Evolutionary conservation across 2,797 vertebrate genomes (phyloP).

Genomic region (Botia kubotai): DNA sequence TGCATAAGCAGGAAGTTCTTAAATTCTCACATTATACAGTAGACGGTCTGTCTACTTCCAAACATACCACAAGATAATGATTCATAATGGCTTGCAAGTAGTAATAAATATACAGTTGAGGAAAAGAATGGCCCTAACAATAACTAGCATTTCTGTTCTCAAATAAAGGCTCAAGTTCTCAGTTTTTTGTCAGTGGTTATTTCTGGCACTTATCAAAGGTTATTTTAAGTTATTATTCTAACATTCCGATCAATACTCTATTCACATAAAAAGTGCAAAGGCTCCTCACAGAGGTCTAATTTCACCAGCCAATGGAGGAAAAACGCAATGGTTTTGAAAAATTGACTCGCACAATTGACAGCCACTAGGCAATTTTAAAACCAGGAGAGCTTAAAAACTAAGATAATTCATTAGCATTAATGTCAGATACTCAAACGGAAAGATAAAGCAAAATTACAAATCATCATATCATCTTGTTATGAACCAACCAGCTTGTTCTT

Average conservation of each 20-base stretch:
- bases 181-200: background rate
- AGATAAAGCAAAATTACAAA: constrained; percentile 48
- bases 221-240: constrained; percentile 42
- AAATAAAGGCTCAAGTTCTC: background rate
- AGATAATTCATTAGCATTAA: constrained; percentile 74
- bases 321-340: constrained; percentile 68
- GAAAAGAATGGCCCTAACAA: background rate
- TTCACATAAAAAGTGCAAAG: constrained; percentile 67
- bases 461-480: constrained; percentile 34
- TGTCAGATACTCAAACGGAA: constrained; percentile 50
- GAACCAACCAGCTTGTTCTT: constrained; percentile 46
- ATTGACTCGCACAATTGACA: constrained; percentile 73
- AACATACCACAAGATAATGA: background rate
- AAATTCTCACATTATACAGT: background rate
- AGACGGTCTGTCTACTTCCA: background rate
- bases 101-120: no score
- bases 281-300: constrained; percentile 61
- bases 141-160: background rate
- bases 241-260: constrained; percentile 66
- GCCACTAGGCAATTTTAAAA: constrained; percentile 72
- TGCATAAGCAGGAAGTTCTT: background rate
- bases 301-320: constrained; percentile 63
- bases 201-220: constrained; percentile 27
- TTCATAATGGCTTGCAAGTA: background rate
- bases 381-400: constrained; percentile 58